Conservation (phyloP, 2,888 invertebrate genomes). For the Eristalinus aeneus region DNA sequence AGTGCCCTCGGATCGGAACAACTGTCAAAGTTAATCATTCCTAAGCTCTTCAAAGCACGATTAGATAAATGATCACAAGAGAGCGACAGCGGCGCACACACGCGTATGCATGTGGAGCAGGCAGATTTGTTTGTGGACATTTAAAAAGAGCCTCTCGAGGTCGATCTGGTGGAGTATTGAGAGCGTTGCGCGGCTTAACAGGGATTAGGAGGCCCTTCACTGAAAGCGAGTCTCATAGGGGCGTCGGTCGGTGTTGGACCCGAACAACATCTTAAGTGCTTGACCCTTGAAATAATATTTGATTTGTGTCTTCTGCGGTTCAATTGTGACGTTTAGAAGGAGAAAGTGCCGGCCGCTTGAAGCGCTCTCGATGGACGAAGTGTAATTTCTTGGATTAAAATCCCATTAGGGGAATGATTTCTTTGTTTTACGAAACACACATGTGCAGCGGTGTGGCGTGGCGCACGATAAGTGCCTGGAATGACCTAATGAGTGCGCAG, state of each 20-base stretch:
- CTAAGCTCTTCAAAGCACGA: constrained; percentile 60
- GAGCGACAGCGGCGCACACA: constrained; percentile 6
- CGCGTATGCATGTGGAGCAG: constrained; percentile 59
- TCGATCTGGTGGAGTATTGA: constrained; percentile 11
- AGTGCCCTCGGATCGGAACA: constrained; percentile 54
- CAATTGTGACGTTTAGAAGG: background rate
- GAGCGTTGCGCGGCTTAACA: constrained; percentile 4
- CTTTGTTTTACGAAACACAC: constrained; percentile 11
- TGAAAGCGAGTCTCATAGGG: constrained; percentile 51
- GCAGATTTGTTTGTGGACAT: constrained; percentile 45
- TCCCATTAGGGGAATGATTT: background rate
- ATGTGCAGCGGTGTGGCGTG: background rate
- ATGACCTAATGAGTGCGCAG: background rate
- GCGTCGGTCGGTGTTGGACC: background rate
- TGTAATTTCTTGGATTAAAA: constrained; percentile 2
- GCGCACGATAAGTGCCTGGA: background rate
- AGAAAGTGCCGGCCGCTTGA: constrained; percentile 7
- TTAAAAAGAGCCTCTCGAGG: constrained; percentile 40
- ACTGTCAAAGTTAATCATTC: constrained; percentile 61
- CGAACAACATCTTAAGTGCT: background rate
- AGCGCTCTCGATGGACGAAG: background rate
- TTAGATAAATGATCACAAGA: constrained; percentile 58
- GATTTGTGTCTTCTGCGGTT: constrained; percentile 6
- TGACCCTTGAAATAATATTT: constrained; percentile 12
- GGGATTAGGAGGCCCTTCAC: constrained; percentile 44